phyloP scores from a whole-genome alignment of 2,113 vertebrate genomes.

The Motacilla alba region DNA sequence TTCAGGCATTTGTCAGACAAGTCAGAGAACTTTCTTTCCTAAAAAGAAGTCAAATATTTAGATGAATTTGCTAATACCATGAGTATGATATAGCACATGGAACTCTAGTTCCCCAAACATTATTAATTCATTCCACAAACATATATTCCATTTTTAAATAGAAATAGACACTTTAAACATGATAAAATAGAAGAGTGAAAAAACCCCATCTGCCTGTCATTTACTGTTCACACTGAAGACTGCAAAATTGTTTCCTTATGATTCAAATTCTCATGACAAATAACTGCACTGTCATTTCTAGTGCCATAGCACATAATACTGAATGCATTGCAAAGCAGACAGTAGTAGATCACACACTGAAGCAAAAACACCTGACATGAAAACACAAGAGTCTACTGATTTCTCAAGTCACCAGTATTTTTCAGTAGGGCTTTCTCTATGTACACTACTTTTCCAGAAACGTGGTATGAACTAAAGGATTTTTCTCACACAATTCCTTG shows the following conservation, averaged over 20 bases:
- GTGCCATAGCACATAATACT: background rate
- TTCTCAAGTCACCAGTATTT: background rate
- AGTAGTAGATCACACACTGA: background rate
- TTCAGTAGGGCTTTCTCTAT: background rate
- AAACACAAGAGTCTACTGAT: background rate
- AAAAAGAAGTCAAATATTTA: background rate
- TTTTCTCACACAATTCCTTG: background rate
- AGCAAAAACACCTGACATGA: background rate
- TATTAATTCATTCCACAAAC: background rate
- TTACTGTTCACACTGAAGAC: background rate
- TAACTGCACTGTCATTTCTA: background rate
- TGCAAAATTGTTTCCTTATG: background rate
- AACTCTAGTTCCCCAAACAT: background rate
- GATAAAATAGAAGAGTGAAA: background rate
- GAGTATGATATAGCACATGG: fast-evolving
- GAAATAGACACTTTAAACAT: background rate
- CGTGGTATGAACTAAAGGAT: background rate
- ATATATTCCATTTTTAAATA: background rate
- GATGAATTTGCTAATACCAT: background rate
- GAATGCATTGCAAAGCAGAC: background rate
- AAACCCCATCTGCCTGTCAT: background rate
- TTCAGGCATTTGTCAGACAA: background rate
- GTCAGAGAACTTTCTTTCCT: background rate
- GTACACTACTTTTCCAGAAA: background rate
- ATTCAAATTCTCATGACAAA: constrained; percentile 9